Evolutionary conservation across 2,113 vertebrate genomes (phyloP).

Genomic region (Oxyruncus cristatus): DNA sequence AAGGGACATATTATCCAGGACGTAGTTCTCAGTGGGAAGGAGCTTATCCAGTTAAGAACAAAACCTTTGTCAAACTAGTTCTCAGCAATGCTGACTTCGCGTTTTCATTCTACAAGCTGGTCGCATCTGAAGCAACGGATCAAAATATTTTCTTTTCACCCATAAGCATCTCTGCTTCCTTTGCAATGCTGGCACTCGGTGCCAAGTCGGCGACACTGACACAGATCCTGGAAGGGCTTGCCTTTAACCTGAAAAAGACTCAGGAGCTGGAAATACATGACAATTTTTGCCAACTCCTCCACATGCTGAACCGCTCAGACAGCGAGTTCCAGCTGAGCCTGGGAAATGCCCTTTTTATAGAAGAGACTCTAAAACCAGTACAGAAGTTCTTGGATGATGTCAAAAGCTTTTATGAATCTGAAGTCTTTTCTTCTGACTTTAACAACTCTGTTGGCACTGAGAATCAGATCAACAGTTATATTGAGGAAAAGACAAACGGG

Average conservation of each 20-base stretch:
- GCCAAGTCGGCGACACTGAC: conserved; percentile 70
- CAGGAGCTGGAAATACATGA: conserved; percentile 68
- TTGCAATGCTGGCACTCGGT: conserved; percentile 82
- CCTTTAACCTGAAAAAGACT: conserved; percentile 60
- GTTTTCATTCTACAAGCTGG: conserved; percentile 79
- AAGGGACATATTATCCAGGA: background rate
- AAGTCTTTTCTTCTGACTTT: conserved; percentile 78
- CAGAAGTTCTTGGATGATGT: conserved; percentile 70
- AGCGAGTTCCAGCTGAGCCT: conserved; percentile 64
- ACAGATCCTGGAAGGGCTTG: conserved; percentile 80
- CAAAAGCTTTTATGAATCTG: conserved; percentile 69
- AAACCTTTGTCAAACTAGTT: conserved; percentile 12
- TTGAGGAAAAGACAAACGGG: conserved; percentile 79
- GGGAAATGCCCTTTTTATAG: conserved; percentile 78
- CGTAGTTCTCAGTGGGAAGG: background rate
- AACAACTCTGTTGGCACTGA: conserved; percentile 63
- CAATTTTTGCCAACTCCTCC: conserved; percentile 71
- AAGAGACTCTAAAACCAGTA: conserved; percentile 61
- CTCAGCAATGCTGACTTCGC: conserved; percentile 77
- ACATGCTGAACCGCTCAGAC: conserved; percentile 61
- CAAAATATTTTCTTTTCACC: conserved; percentile 89
- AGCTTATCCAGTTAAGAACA: background rate
- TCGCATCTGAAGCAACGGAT: background rate
- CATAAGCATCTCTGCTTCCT: conserved; percentile 76
- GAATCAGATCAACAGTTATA: conserved; percentile 78